Evolutionary conservation across 2,888 invertebrate species (phyloP), one percentile per base, ranked within the genome.

Genomic region (Lithodes maja): DNA sequence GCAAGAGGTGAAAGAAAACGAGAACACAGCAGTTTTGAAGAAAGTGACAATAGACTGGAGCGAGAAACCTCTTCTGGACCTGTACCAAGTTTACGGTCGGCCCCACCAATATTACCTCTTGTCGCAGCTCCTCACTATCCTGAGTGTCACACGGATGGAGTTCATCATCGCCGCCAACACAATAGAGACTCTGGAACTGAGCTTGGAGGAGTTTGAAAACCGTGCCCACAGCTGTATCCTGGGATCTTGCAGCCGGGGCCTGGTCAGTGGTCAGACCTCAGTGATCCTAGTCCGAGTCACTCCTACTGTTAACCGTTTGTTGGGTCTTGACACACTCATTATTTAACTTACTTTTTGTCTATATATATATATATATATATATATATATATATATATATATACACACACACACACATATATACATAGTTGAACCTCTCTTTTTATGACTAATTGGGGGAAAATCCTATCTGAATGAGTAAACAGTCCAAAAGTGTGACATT

Each of bases 131-230:
- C 50, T 87, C 53, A 68, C 55, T 33, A 81, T 54, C 69, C 85
- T 90, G 3, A 68, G 55, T 33, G 61, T 87, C 87, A 87, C 87
- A 7, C 87, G 82, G 7, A 74, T 68, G 53, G 85, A 90, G 49
- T 69, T 90, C 50, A 82, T 90, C 2, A 68, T 87, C 17, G 84
- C 90, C 5, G 90, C 87, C 50, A 75, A 54, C 69, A 87, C 85
- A 12, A 85, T 90, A n/a, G 90, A 90, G 84, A 90, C 90, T 49
- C 74, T 90, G 50, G 81, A 75, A 81, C 68, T 90, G 78, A 75
- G 78, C 68, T n/a, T 71, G 2, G 87, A 87, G 82, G 90, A 90
- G 53, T 90, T 84, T 84, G 87, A 90, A 77, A 85, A 61, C 55
- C 71, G 80, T 3, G 81, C 75, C 3, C 78, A 84, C 84, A 80